Base-by-base conservation (phyloP, 2,113 vertebrate genomes). In the Urocynchramus pylzowi region DNA sequence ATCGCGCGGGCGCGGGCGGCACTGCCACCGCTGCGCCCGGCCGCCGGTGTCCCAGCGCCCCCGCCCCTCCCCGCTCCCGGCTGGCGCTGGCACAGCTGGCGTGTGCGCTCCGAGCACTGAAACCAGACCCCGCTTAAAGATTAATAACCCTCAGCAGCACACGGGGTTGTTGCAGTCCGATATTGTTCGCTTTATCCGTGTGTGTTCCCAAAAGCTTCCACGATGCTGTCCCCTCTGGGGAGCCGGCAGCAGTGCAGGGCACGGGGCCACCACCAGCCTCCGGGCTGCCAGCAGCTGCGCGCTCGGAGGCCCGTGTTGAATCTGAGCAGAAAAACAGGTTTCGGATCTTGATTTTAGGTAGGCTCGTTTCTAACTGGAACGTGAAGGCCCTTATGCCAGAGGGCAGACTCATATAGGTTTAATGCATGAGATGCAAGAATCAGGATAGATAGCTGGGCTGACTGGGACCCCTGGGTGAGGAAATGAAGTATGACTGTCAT, bases 1-100 rank as follows among this genome's bases (percentile, higher is more conserved):
- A 89, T 45, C 89, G 50, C 76, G 94, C 91, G 94, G 95, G 76
- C 1, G 8, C 68, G 6, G 21, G 19, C 5, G n/a, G 23, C 44
- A 67, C 27, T 19, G 63, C 44, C 39, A 1, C 1, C 17, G 5
- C 28, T 2, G 3, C 4, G 2, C 19, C 7, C 16, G 5, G 33
- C 2, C 3, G 0, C 9, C 44, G 1, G 3, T 5, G 31, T 35
- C 35, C 42, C 75, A 1, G 17, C 9, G 35, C 39, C 17, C 35
- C 84, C 75, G 14, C 65, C 26, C 17, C 13, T 18, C 53, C 20
- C 23, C 16, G 23, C 74, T 33, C 63, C 67, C 35, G 27, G 22
- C 33, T 5, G 64, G 47, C 13, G 41, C 50, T 27, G 76, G 42
- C 76, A 11, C 31, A 8, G 50, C 69, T 4, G 69, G 5, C 13